A percentile compares a stretch with the other conserved stretches of the same genome.
Conservation (phyloP, 2,888 invertebrate species). For the Coenonympha arcania region DNA sequence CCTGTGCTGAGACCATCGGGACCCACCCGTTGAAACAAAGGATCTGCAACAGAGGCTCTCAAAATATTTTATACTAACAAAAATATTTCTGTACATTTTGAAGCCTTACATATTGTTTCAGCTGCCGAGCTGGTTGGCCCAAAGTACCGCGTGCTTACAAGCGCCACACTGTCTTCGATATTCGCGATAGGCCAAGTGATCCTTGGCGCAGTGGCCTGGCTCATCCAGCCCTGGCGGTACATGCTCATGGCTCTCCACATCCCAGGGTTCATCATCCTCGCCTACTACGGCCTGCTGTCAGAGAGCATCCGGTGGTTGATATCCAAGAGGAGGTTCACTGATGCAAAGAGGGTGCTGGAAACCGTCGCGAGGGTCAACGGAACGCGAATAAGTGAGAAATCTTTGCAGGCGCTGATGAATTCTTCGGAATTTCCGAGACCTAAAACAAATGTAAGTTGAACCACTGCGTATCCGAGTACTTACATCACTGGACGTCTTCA, state of each 20-base stretch:
- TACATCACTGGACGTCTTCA: too few relatives aligned
- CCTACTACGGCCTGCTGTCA: conserved; percentile 77
- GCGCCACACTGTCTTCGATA: conserved; percentile 78
- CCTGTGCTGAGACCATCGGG: too few relatives aligned
- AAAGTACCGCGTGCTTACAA: conserved; percentile 79
- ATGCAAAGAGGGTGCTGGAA: conserved; percentile 75
- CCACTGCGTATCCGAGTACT: too few relatives aligned
- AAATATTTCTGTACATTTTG: too few relatives aligned
- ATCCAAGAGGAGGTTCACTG: conserved; percentile 75
- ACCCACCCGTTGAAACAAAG: too few relatives aligned
- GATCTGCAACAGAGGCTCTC: too few relatives aligned
- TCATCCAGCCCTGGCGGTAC: conserved; percentile 78
- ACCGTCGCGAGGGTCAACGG: conserved; percentile 77
- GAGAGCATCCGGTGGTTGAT: conserved; percentile 86
- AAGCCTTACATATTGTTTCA: conserved; percentile 11
- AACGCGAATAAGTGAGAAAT: conserved; percentile 69
- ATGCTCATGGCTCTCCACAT: conserved; percentile 78
- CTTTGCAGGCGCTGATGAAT: conserved; percentile 47
- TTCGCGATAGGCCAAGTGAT: conserved; percentile 82
- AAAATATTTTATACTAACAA: too few relatives aligned
- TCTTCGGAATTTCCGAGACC: conserved; percentile 26
- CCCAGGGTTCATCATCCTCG: conserved; percentile 78
- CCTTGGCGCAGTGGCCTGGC: conserved; percentile 79
- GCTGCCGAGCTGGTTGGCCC: conserved; percentile 84
- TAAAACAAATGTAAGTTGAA: conserved; percentile 4